Conservation (phyloP, 2,797 vertebrate species). For the Xenentodon cancila region DNA sequence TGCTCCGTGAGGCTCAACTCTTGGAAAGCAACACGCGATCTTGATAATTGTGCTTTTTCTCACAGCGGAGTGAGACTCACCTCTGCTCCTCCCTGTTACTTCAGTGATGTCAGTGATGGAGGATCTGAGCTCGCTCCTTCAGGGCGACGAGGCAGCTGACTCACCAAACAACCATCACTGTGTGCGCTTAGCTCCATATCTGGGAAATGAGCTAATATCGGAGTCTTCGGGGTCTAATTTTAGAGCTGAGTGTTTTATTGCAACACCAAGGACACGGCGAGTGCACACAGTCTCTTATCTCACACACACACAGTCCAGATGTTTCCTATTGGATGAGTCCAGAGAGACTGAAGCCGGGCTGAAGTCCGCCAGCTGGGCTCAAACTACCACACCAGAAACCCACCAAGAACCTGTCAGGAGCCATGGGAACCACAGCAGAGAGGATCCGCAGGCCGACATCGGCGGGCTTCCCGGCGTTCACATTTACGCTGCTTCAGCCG, state of each 20-base stretch:
- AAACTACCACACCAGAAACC: neutral
- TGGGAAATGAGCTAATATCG: slow-evolving; percentile 53
- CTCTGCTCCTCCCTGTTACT: slow-evolving; percentile 9
- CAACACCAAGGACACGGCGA: slow-evolving; percentile 43
- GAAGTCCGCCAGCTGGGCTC: slow-evolving; percentile 19
- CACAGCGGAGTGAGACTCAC: neutral
- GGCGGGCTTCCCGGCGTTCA: too few relatives aligned
- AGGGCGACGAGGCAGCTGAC: slow-evolving; percentile 8
- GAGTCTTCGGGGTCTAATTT: slow-evolving; percentile 66
- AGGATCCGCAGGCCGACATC: neutral
- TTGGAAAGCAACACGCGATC: too few relatives aligned
- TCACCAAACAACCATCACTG: slow-evolving; percentile 5
- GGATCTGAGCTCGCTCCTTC: neutral
- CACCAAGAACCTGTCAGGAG: slow-evolving; percentile 9
- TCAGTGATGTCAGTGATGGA: slow-evolving; percentile 11
- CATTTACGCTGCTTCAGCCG: too few relatives aligned
- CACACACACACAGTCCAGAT: slow-evolving; percentile 41
- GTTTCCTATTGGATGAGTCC: slow-evolving; percentile 41
- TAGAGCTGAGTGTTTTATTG: slow-evolving; percentile 70
- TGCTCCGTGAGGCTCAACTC: too few relatives aligned
- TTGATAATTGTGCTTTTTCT: neutral
- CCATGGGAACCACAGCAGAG: neutral
- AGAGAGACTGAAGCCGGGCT: slow-evolving; percentile 11
- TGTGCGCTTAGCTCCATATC: slow-evolving; percentile 33
- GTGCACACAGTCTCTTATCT: slow-evolving; percentile 7